Base-by-base conservation (phyloP, 2,797 vertebrate genomes). In the Microtus agrestis region DNA sequence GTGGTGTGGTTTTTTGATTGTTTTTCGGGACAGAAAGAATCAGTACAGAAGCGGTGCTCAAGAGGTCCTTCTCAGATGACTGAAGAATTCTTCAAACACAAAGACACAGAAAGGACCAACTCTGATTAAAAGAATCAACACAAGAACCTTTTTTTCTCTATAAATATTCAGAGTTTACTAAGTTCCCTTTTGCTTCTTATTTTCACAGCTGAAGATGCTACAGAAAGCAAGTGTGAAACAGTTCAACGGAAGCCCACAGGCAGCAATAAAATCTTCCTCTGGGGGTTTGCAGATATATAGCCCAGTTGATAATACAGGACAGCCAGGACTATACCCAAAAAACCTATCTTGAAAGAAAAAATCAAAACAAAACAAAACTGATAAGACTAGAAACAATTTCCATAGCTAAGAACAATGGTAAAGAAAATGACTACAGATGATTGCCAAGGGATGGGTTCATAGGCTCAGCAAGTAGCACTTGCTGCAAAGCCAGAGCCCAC, bases 41-140 rank as follows among this genome's bases (percentile, higher is more conserved):
- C 25, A 93, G 43, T 73, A 43, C 87, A 93, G 23, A 37, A 95
- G 85, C 23, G 95, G 88, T 12, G 48, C 73, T 93, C 54, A 95
- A 92, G 51, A 95, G 34, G 19, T 43, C 51, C 78, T 92, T 73
- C 73, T 78, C 21, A 61, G 43, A 81, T 43, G 48, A 93, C 29
- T 63, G 25, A 95, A 69, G 25, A 78, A 17, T 84, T 2, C 8
- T 69, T 85, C 40, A 80, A 88, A 51, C 80, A 10, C 43, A 25
- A 95, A 6, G 37, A 12, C 0, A 61, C 23, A 78, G 21, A 82
- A 61, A 13, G 11, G 7, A 91, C 27, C 29, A 87, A 56, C 29
- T 91, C 88, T 69, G 74, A 84, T 34, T 91, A 71, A 76, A 76
- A 87, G 14, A 89, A 90, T 80, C 59, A 85, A 67, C 27, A 27